A percentile compares a stretch with the other conserved stretches of the same genome.
Evolutionary conservation across 2,888 invertebrate genomes (phyloP).

Genomic region (Tridacna gigas): DNA sequence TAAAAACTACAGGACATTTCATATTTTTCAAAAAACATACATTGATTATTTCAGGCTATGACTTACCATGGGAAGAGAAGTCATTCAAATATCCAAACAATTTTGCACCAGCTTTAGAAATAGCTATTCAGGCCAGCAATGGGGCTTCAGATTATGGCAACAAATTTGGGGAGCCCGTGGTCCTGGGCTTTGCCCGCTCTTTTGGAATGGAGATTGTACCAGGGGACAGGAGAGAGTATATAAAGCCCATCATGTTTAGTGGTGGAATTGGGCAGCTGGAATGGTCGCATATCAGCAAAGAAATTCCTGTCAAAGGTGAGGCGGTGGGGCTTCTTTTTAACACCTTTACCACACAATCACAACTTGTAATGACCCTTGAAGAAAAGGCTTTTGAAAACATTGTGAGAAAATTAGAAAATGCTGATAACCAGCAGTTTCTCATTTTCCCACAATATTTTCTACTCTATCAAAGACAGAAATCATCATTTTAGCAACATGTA

Average conservation of each 20-base stretch:
- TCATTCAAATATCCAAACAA: constrained; percentile 92
- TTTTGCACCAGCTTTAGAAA: constrained; percentile 95
- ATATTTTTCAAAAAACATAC: too few relatives aligned
- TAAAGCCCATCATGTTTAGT: constrained; percentile 99
- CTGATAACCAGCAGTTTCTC: too few relatives aligned
- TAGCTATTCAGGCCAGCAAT: constrained; percentile 97
- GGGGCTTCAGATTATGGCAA: constrained; percentile 99
- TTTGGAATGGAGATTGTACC: constrained; percentile 90
- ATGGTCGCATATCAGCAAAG: constrained; percentile 91
- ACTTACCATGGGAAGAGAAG: constrained; percentile 94
- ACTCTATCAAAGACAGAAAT: too few relatives aligned
- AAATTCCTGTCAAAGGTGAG: constrained; percentile 90
- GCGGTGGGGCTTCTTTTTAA: not conserved
- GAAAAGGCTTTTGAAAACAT: not conserved
- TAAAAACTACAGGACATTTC: too few relatives aligned
- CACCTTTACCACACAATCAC: not conserved
- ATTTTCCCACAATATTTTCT: too few relatives aligned
- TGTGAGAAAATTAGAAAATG: too few relatives aligned
- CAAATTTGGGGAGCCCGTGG: constrained; percentile 98
- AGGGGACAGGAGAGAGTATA: constrained; percentile 93
- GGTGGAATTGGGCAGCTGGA: constrained; percentile 97
- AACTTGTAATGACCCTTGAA: not conserved
- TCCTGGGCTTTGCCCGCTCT: constrained; percentile 95
- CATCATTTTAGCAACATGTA: too few relatives aligned
- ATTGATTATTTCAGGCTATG: constrained; percentile 88